Conservation (phyloP, 2,797 vertebrate species). For the Tachyglossus aculeatus region DNA sequence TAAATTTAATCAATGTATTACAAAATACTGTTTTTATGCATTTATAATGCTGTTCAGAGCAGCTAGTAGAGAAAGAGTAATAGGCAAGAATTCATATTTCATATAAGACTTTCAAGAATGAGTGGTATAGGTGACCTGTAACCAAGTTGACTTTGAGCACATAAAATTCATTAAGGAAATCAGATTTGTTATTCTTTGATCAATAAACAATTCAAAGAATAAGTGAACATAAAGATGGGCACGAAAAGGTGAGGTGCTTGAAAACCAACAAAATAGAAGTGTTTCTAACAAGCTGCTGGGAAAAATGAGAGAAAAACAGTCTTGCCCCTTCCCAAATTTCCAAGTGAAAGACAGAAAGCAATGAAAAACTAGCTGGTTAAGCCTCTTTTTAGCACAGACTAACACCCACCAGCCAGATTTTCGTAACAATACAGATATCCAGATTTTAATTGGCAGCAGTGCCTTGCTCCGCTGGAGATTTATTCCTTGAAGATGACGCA, state of each 20-base stretch:
- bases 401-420: not conserved
- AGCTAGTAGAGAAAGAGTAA: not conserved
- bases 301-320: not conserved
- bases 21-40: too few species aligned
- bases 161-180: conserved; percentile 46
- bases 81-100: conserved; percentile 8
- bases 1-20: too few species aligned
- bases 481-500: conserved; percentile 19
- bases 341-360: conserved; percentile 7
- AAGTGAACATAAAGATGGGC: conserved; percentile 13
- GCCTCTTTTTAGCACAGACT: conserved; percentile 39
- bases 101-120: conserved; percentile 17
- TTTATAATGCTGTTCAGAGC: not conserved
- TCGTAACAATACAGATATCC: not conserved
- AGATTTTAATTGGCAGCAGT: conserved; percentile 37
- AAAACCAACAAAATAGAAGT: not conserved
- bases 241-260: conserved; percentile 7
- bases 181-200: conserved; percentile 19
- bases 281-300: not conserved
- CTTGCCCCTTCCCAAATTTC: not conserved
- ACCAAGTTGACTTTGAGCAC: conserved; percentile 28
- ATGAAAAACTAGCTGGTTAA: conserved; percentile 36
- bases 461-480: not conserved
- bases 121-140: conserved; percentile 13
- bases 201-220: conserved; percentile 40